Base-by-base conservation (phyloP, 2,797 vertebrate genomes). In the Smutsia temminckii region DNA sequence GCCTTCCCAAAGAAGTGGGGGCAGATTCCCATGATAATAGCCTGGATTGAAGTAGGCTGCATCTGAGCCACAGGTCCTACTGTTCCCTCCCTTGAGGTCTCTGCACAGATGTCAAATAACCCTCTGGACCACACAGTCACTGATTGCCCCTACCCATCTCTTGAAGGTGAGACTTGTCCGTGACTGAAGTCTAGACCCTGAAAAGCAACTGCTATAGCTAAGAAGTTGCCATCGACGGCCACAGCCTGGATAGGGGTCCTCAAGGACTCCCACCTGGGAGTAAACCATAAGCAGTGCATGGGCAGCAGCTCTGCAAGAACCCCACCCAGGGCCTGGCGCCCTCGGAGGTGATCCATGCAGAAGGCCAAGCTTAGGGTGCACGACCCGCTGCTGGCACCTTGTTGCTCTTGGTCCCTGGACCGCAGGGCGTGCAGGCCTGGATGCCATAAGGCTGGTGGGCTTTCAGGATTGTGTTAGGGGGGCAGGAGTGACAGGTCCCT, bases 331-430 rank as follows among this genome's bases (percentile, higher is more conserved):
- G 83, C 87, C 55, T 23, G 77, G 66, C 21, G 23, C 61, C 85
- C 57, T 81, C 71, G 37, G 85, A 90, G 34, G 25, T 6, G 46
- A 40, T 37, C 69, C 74, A 42, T n/a, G 25, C 59, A 63, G 53
- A 90, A 23, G 57, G 8, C 13, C 66, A 42, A 29, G 12, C 40
- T 77, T 61, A 87, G 77, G n/a, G 32, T 49, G 86, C 40, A n/a
- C 0, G 17, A 40, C 37, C 49, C 27, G 10, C 20, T 27, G 71
- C 71, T n/a, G 57, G 84, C 89, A 99, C 99, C 98, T 99, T 96
- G 96, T 99, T 99, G 97, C 95, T 99, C 93, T 55, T 97, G 23
- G 99, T 99, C 95, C 99, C 99, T 0, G 99, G 99, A n/a, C 99
- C 99, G 57, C 99, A 99, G 69, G 97, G 97, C 8, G 98, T 86